Evolutionary conservation across 2,888 invertebrate genomes (phyloP), one percentile per base, ranked within the genome.

Genomic region (Watsonalla binaria): DNA sequence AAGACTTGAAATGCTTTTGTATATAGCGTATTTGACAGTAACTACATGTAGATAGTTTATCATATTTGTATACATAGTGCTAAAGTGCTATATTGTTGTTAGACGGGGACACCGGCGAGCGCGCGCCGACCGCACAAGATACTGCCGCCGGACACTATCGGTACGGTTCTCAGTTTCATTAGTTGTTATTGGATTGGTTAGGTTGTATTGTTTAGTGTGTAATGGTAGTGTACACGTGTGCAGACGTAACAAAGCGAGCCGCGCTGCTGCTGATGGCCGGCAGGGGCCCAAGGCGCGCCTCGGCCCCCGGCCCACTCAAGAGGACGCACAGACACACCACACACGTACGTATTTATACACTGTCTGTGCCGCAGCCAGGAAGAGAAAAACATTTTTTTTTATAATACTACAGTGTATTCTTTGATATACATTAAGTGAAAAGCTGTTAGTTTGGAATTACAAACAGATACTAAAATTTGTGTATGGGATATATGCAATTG

Each of bases 211-310:
- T 6, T 5, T 5, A 5, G 42, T 42, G 42, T 42, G 47, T 13
- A n/a, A 0, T 37, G 15, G 15, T 9, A 4, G 24, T 49, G 9
- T 39, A 1, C 6, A n/a, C 14, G 14, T n/a, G 48, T 50, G 0
- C 66, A 91, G 91, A 91, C 63, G 82, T 84, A 63, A 89, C 88
- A 5, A 91, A 91, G 59, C 89, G 82, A 63, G 90, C 86, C 0
- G 91, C 90, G 0, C 72, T 91, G 42, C 79, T 89, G 78, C 64
- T 89, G 53, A 86, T 91, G 84, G 77, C 91, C 8, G 83, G 90
- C 0, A 86, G 84, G 5, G 11, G 11, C 11, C 39, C 39, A 11
- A 6, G 39, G 11, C 8, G 42, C 9, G 5, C 6, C 6, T 35
- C 39, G 9, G 39, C 39, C 39, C 39, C 5, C 5, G 6, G 35